Evolutionary conservation across 2,113 vertebrate genomes (phyloP).

Genomic region (Lethenteron reissneri): DNA sequence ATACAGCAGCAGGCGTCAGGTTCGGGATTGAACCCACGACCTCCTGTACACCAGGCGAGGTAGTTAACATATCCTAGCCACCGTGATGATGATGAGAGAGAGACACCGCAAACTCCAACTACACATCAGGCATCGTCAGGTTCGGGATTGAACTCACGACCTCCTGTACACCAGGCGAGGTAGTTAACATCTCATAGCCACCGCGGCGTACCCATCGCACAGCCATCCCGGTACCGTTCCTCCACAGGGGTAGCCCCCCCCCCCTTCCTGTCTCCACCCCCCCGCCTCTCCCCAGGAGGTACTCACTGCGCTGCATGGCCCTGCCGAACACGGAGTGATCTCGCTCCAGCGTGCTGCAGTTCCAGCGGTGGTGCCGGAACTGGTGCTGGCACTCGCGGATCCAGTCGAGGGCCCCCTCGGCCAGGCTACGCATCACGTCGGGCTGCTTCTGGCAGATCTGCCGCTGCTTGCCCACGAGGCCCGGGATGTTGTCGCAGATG

Average conservation of each 20-base stretch:
- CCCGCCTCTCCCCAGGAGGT: neutral
- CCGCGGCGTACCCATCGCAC: too few species aligned
- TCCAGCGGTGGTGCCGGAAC: conserved; percentile 93
- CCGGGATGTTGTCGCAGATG: conserved; percentile 89
- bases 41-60: too few species aligned
- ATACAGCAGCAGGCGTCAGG: too few species aligned
- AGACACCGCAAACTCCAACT: too few species aligned
- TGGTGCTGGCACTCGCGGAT: conserved; percentile 92
- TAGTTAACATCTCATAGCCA: too few species aligned
- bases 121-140: too few species aligned
- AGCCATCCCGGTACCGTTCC: too few species aligned
- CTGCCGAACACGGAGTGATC: conserved; percentile 89
- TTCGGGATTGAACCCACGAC: too few species aligned
- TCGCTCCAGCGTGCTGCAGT: conserved; percentile 82
- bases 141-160: too few species aligned
- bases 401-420: conserved; percentile 87
- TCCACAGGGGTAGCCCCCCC: neutral
- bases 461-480: conserved; percentile 76
- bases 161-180: too few species aligned
- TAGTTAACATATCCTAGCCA: too few species aligned
- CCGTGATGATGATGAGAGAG: too few species aligned
- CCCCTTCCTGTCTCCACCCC: neutral
- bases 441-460: conserved; percentile 83
- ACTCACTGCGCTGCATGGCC: conserved; percentile 83
- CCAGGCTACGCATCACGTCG: conserved; percentile 89